phyloP scores from a whole-genome alignment of 2,888 invertebrate genomes.

The Rhagophthalmus giganteus region DNA sequence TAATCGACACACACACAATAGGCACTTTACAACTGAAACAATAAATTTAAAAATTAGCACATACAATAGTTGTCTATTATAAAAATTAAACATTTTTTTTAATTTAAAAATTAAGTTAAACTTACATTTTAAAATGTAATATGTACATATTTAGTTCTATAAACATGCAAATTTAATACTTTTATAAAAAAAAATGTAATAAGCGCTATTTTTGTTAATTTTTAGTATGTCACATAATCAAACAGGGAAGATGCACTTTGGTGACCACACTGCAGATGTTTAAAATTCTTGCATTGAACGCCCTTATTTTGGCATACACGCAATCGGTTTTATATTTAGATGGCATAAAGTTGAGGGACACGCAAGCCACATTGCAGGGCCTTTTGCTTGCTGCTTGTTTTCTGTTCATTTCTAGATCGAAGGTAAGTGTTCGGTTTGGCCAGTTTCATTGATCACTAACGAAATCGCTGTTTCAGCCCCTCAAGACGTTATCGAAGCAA shows the following conservation, averaged over 20 bases:
- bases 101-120: no score
- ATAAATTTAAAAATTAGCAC: no score
- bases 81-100: no score
- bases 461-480: conserved; percentile 76
- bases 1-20: no score
- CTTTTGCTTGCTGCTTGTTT: conserved; percentile 95
- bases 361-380: conserved; percentile 97
- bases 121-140: no score
- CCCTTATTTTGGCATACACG: conserved; percentile 95
- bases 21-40: no score
- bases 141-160: no score
- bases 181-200: no score
- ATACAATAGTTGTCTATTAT: no score
- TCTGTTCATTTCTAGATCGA: conserved; percentile 96
- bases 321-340: conserved; percentile 98
- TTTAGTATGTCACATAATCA: conserved; percentile 97
- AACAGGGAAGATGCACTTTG: conserved; percentile 97
- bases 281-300: conserved; percentile 97
- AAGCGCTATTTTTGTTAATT: conserved; percentile 40
- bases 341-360: conserved; percentile 96
- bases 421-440: no score
- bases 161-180: no score
- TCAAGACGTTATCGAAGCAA: conserved; percentile 89
- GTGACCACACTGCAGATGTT: conserved; percentile 99
- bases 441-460: no score